Conservation (phyloP, 2,797 vertebrate genomes). For the Amniataba percoides region DNA sequence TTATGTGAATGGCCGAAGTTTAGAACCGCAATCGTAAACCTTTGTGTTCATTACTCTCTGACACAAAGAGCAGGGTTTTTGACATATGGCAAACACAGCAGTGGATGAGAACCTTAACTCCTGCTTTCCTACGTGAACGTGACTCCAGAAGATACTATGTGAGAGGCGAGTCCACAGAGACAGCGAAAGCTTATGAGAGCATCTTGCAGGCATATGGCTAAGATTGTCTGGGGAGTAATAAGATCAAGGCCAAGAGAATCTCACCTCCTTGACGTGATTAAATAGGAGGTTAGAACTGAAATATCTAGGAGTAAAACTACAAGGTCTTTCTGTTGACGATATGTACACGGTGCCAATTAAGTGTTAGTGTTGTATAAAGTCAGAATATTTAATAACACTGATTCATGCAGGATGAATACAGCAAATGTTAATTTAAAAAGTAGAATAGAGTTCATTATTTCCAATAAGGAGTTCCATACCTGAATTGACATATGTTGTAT, state of each 20-base stretch:
- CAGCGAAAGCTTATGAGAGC: slow-evolving; percentile 35
- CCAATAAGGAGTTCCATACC: background rate
- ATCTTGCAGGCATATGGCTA: slow-evolving; percentile 65
- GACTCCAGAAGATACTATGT: slow-evolving; percentile 54
- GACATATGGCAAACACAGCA: slow-evolving; percentile 43
- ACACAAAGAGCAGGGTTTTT: slow-evolving; percentile 45
- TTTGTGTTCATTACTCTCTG: slow-evolving; percentile 32
- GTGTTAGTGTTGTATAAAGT: background rate
- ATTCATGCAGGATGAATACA: background rate
- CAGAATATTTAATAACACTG: background rate
- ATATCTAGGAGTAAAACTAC: slow-evolving; percentile 15
- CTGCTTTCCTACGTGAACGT: slow-evolving; percentile 41
- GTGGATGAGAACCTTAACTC: slow-evolving; percentile 12
- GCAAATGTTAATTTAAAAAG: background rate
- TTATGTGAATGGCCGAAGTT: slow-evolving; percentile 39
- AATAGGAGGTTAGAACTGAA: slow-evolving; percentile 18
- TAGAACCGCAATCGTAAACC: slow-evolving; percentile 39
- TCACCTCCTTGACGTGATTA: slow-evolving; percentile 37
- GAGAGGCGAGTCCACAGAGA: slow-evolving; percentile 45
- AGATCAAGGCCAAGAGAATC: slow-evolving; percentile 53
- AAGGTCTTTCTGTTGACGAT: slow-evolving; percentile 2
- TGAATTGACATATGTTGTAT: background rate
- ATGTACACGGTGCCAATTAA: background rate
- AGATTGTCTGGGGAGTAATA: slow-evolving; percentile 53
- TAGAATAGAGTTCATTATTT: background rate